These are phyloP conservation scores for Nebria brevicollis DNA, from an alignment of 2,888 invertebrate species.

Conservation along the genomic window DNA sequence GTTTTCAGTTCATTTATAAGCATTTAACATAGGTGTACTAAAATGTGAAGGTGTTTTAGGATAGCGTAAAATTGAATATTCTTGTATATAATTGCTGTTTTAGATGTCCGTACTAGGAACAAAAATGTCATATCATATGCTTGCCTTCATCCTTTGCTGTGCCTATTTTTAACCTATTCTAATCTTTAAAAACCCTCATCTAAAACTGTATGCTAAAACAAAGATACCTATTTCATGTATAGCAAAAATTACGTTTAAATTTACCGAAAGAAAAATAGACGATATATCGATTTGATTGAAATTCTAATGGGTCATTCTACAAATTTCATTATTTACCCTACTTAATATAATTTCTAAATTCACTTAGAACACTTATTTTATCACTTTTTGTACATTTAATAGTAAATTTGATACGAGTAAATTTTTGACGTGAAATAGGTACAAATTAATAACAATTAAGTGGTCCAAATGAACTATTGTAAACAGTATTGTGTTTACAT, in stretches of 20 bases:
- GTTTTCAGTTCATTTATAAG: neutral
- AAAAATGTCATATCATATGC: conserved; percentile 51
- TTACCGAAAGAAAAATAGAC: too few species aligned
- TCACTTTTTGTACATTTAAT: too few species aligned
- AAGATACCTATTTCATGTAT: conserved; percentile 29
- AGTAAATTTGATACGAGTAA: neutral
- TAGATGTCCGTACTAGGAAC: conserved; percentile 19
- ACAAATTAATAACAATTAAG: conserved; percentile 34
- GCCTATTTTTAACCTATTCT: conserved; percentile 48
- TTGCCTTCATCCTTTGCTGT: conserved; percentile 52
- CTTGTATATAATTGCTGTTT: neutral
- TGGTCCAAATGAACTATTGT: conserved; percentile 29
- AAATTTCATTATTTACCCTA: too few species aligned
- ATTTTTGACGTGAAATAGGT: conserved; percentile 36
- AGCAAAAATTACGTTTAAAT: neutral
- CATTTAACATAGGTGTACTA: neutral
- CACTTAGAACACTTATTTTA: too few species aligned
- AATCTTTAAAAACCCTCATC: conserved; percentile 8
- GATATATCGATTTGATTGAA: too few species aligned
- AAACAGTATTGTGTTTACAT: conserved; percentile 29
- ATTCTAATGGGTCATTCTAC: too few species aligned
- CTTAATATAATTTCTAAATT: too few species aligned
- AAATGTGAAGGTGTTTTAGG: neutral
- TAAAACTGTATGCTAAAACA: conserved; percentile 26
- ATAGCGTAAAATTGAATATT: neutral